Evolutionary conservation across 2,113 vertebrate species (phyloP), one percentile per base, ranked within the genome.

Genomic region (Catagonus wagneri): DNA sequence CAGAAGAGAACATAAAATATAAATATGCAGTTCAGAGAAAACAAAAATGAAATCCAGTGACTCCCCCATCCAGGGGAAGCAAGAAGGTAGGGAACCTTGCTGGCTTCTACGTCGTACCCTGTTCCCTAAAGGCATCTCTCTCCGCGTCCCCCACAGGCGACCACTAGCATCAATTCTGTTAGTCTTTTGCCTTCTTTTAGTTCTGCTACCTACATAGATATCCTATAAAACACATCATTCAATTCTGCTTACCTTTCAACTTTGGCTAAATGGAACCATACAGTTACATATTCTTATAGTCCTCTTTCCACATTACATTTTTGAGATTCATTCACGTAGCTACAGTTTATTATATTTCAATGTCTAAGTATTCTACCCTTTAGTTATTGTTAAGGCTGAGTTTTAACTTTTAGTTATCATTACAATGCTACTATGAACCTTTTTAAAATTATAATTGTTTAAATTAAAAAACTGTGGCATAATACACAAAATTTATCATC

Each of bases 261-360:
- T 86, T 54, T 80, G 86, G 61, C 74, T 93, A 78, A 95, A 69
- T 69, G 34, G 39, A 93, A 75, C 72, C 17, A 54, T 72, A 69
- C 3, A 95, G 11, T 58, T 76, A 71, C 44, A 1, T 72, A 92
- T 58, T 76, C 44, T 84, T 44, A 13, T 63, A 17, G 91, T 56
- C 74, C 95, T 93, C 44, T 90, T 65, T 93, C 34, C 74, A 96
- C 20, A 52, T 76, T 56, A 83, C 44, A 15, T 79, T 93, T 94
- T 86, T 74, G 58, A 71, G 58, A 76, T 65, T 96, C n/a, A 79
- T 80, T 94, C 22, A 60, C 11, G 14, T 17, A 91, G 69, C 19
- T 60, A 50, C 20, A 71, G 74, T 3, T 34, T 87, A 71, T 75
- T 84, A 76, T 2, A 90, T 58, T 81, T 17, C 58, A 79, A 0